Conservation (phyloP, 2,888 invertebrate species). For the Lasius platythorax region DNA sequence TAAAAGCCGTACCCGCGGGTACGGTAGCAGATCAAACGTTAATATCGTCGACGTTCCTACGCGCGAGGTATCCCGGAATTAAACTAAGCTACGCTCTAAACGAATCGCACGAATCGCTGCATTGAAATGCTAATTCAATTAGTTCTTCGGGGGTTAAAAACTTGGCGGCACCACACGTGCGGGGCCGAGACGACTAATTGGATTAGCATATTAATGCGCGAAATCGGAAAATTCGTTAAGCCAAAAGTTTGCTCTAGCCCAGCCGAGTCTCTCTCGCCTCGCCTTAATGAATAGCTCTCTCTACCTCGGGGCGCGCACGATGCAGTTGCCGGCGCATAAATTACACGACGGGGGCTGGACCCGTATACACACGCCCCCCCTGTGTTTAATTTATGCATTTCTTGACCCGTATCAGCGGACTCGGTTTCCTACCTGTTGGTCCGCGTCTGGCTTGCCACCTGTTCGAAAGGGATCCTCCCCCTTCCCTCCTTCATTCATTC, state of each 20-base stretch:
- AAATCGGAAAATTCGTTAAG: conserved; percentile 67
- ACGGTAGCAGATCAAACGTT: conserved; percentile 65
- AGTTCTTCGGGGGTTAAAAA: conserved; percentile 60
- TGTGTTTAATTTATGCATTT: conserved; percentile 75
- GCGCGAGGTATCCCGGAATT: conserved; percentile 49
- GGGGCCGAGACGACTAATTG: conserved; percentile 60
- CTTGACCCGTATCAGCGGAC: conserved; percentile 69
- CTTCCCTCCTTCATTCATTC: not conserved
- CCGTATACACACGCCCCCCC: conserved; percentile 57
- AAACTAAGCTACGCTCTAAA: conserved; percentile 58
- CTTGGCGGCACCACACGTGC: conserved; percentile 64
- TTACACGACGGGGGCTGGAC: conserved; percentile 65
- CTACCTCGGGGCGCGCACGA: conserved; percentile 47
- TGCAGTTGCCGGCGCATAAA: conserved; percentile 68
- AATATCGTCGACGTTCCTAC: conserved; percentile 61
- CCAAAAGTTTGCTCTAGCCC: conserved; percentile 57
- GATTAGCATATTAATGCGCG: conserved; percentile 68
- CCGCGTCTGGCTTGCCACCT: conserved; percentile 69
- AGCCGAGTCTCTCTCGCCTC: conserved; percentile 38
- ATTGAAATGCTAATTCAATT: conserved; percentile 70
- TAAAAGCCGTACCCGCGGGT: conserved; percentile 55
- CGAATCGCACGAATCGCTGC: conserved; percentile 62
- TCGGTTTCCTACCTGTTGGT: conserved; percentile 76
- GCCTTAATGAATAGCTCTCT: conserved; percentile 71
- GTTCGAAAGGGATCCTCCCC: conserved; percentile 65